These are phyloP conservation scores for Stigmatopora argus DNA, from an alignment of 2,113 vertebrate species.

Conservation along the genomic window DNA sequence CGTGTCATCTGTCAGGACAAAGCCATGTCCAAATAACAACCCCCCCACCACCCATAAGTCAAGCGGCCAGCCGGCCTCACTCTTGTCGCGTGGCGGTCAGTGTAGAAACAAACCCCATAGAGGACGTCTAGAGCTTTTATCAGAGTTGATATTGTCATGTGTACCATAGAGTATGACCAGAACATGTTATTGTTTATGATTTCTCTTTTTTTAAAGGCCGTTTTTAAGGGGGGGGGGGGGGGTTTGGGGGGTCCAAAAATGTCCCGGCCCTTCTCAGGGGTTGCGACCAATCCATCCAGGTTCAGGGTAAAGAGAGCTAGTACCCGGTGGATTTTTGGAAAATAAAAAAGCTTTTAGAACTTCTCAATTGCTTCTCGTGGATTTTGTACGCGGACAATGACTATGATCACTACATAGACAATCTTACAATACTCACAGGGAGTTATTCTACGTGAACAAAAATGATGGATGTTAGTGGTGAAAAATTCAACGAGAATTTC, in stretches of 20 bases:
- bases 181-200: constrained; percentile 35
- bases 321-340: constrained; percentile 42
- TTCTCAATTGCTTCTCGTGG: constrained; percentile 36
- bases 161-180: constrained; percentile 37
- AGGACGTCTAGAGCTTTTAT: constrained; percentile 68
- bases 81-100: constrained; percentile 42
- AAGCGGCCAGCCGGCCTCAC: constrained; percentile 68
- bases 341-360: constrained; percentile 67
- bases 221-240: constrained; percentile 36
- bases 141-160: constrained; percentile 63
- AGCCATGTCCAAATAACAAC: constrained; percentile 10
- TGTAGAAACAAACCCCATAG: constrained; percentile 63
- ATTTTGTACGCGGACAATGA: too few relatives aligned
- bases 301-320: constrained; percentile 53
- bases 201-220: constrained; percentile 49
- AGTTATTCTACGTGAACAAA: too few relatives aligned
- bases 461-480: too few relatives aligned
- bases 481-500: too few relatives aligned
- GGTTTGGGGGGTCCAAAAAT: constrained; percentile 14
- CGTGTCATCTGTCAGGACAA: constrained; percentile 62
- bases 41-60: constrained; percentile 55
- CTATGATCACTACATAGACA: too few relatives aligned
- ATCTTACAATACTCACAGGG: too few relatives aligned
- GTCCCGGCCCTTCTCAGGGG: constrained; percentile 64
- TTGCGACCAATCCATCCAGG: constrained; percentile 56